Evolutionary conservation across 2,888 invertebrate species (phyloP), one percentile per base, ranked within the genome.

Genomic region (Drosophila atroscutellata): DNA sequence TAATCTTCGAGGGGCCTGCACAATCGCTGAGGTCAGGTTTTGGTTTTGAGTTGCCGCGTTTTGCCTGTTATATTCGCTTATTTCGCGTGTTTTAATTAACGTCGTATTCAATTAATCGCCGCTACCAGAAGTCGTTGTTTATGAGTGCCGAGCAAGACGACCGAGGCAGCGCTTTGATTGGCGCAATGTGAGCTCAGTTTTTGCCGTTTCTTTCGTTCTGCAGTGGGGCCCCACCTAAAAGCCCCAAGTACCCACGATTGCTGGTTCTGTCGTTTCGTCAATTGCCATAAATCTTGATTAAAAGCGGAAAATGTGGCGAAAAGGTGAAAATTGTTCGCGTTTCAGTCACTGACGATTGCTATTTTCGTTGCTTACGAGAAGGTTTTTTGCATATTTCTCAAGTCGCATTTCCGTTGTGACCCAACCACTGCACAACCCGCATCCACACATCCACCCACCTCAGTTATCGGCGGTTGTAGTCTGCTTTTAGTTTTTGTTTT

Each of bases 231-330:
- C 26, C 69, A 60, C 69, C 68, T 32, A 24, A 56, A 30, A 7
- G 18, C 42, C 45, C 32, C 60, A 39, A 18, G n/a, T 26, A 47
- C 32, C 51, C 42, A 47, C 45, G 62, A 42, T 72, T 61, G 42
- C 42, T n/a, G 30, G n/a, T 50, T 72, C 65, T 68, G 70, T 75
- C 78, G 62, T 72, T 83, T 72, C 60, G 75, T 76, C 87, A 87
- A 87, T 87, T 87, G 89, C 70, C 86, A 85, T 88, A 88, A 88
- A 88, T 89, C 86, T 88, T 81, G 76, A 88, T 88, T 89, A 84
- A 89, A 84, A 81, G 71, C 74, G 81, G 76, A 86, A 86, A 86
- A 80, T 75, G 77, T 70, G 77, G 75, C 74, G 67, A 77, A 83
- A 89, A 89, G 89, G 86, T 87, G 87, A 80, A 83, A 87, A 89